Percentiles rank a stretch among this genome's conserved stretches.
phyloP scores from a whole-genome alignment of 2,888 invertebrate species.

The Ochropleura plecta region DNA sequence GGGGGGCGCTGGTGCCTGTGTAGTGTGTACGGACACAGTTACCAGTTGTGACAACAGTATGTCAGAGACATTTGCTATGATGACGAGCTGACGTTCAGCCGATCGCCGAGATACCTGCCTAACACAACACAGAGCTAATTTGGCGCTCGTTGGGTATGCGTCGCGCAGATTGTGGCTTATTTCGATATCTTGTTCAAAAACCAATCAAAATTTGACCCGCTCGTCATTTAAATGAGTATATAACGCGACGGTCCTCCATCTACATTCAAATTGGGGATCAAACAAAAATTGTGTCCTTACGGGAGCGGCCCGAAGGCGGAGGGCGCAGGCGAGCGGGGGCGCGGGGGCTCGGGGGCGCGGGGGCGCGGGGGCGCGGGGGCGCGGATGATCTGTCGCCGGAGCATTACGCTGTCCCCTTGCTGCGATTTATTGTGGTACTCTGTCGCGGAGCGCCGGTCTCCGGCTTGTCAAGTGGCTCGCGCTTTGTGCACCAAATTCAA shows the following conservation, averaged over 20 bases:
- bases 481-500: slow-evolving; percentile 66
- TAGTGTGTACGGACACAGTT: no score
- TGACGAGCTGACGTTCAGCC: background rate
- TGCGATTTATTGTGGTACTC: slow-evolving; percentile 67
- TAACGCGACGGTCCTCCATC: slow-evolving; percentile 72
- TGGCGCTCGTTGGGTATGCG: slow-evolving; percentile 35
- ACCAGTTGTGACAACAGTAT: background rate
- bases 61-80: background rate
- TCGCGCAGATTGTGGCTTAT: slow-evolving; percentile 35
- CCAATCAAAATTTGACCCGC: slow-evolving; percentile 65
- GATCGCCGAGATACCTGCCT: background rate
- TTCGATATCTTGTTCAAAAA: slow-evolving; percentile 62
- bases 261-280: slow-evolving; percentile 81
- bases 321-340: background rate
- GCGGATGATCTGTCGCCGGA: slow-evolving; percentile 26
- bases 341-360: background rate
- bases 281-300: slow-evolving; percentile 74
- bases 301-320: slow-evolving; percentile 17
- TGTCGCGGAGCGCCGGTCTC: slow-evolving; percentile 31
- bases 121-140: slow-evolving; percentile 32
- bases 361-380: background rate
- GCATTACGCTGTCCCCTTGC: slow-evolving; percentile 58
- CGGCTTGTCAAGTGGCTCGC: slow-evolving; percentile 47
- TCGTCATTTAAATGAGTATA: slow-evolving; percentile 76
- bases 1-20: background rate